A percentile compares a stretch with the other conserved stretches of the same genome.
Conservation (phyloP, 2,888 invertebrate genomes). For the Coenonympha arcania region DNA sequence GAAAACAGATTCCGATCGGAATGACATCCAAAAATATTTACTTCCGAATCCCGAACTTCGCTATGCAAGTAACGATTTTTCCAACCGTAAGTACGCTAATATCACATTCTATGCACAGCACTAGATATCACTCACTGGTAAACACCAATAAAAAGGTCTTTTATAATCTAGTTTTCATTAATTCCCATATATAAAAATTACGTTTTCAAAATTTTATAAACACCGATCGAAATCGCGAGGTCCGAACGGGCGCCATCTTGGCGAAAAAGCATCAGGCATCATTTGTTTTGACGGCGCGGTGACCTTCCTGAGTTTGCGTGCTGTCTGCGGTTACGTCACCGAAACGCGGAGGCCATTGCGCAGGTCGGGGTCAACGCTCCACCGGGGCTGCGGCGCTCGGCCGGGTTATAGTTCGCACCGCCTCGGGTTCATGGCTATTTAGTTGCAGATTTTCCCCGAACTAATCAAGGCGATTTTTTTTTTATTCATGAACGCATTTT, state of each 20-base stretch:
- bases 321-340: conserved; percentile 52
- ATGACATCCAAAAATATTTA: too few species aligned
- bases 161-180: too few species aligned
- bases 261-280: conserved; percentile 50
- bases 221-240: conserved; percentile 40
- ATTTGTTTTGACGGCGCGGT: conserved; percentile 68
- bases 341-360: conserved; percentile 42
- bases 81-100: too few species aligned
- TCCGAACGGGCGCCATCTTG: conserved; percentile 66
- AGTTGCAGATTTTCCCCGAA: conserved; percentile 20
- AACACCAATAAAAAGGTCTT: too few species aligned
- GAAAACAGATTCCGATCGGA: too few species aligned
- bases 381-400: conserved; percentile 36
- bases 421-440: conserved; percentile 30
- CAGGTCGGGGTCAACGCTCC: conserved; percentile 33
- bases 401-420: conserved; percentile 45
- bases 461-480: conserved; percentile 12
- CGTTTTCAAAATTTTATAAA: conserved; percentile 31
- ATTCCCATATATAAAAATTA: too few species aligned
- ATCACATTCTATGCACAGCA: too few species aligned
- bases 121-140: too few species aligned
- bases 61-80: too few species aligned
- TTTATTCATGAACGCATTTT: background rate
- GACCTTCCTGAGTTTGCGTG: conserved; percentile 67
- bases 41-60: too few species aligned